phyloP scores from a whole-genome alignment of 1,140 invertebrate genomes.

The Drosophila neocordata region DNA sequence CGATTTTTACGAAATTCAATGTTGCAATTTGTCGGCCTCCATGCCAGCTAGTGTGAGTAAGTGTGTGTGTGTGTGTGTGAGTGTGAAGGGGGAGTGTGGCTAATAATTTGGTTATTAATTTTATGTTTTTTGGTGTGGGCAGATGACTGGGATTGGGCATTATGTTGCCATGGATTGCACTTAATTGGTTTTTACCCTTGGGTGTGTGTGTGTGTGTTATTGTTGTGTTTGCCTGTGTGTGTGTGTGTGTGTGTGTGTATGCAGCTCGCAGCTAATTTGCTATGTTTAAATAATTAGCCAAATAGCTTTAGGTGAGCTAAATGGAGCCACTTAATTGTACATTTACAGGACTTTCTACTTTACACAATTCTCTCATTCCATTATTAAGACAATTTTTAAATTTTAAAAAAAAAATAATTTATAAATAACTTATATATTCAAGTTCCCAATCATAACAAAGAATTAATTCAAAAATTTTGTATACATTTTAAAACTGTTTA shows the following conservation, averaged over 20 bases:
- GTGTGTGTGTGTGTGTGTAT: slow-evolving; percentile 8
- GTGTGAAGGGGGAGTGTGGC: slow-evolving; percentile 20
- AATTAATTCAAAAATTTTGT: too few relatives aligned
- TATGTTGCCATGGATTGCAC: slow-evolving; percentile 3
- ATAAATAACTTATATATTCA: too few relatives aligned
- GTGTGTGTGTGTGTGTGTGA: slow-evolving; percentile 1
- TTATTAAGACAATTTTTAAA: too few relatives aligned
- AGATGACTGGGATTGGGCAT: neutral
- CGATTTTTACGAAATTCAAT: slow-evolving; percentile 66
- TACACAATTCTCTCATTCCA: too few relatives aligned
- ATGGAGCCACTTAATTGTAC: slow-evolving; percentile 9
- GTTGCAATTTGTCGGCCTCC: slow-evolving; percentile 56
- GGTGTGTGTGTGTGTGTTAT: slow-evolving; percentile 19
- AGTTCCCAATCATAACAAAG: too few relatives aligned
- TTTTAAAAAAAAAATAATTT: too few relatives aligned
- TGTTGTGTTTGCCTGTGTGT: too few relatives aligned
- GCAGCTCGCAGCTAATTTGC: slow-evolving; percentile 39
- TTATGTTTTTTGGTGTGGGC: slow-evolving; percentile 38
- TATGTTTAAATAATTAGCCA: slow-evolving; percentile 45
- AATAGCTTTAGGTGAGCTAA: slow-evolving; percentile 14
- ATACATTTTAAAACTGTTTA: too few relatives aligned
- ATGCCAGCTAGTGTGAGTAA: neutral
- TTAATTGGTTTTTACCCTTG: slow-evolving; percentile 47
- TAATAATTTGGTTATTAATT: slow-evolving; percentile 65
- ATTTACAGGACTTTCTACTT: slow-evolving; percentile 17